Conservation (phyloP, 2,888 invertebrate genomes). For the Pandemis corylana region DNA sequence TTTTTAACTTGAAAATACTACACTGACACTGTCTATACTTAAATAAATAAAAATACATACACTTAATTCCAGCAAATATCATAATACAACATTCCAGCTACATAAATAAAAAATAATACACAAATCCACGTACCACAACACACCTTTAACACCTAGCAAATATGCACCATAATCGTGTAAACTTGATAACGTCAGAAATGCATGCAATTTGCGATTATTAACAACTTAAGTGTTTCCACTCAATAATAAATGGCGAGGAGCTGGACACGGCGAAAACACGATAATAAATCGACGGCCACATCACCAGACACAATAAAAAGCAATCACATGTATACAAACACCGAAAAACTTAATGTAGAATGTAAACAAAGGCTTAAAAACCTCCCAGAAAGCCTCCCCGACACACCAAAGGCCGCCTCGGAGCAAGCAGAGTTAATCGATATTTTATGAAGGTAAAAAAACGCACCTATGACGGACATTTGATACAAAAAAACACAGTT, state of each 20-base stretch:
- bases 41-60: too few species aligned
- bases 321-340: conserved; percentile 30
- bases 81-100: not conserved
- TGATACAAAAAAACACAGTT: conserved; percentile 64
- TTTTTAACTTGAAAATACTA: too few species aligned
- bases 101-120: not conserved
- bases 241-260: conserved; percentile 12
- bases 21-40: too few species aligned
- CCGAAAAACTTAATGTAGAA: conserved; percentile 27
- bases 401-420: conserved; percentile 45
- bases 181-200: not conserved
- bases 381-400: conserved; percentile 45
- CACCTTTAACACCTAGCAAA: conserved; percentile 9
- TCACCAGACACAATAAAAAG: conserved; percentile 23
- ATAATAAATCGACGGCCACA: conserved; percentile 17
- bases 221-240: conserved; percentile 21
- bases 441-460: conserved; percentile 63
- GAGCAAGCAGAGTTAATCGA: conserved; percentile 61
- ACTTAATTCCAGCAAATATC: too few species aligned
- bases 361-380: conserved; percentile 39
- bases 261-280: conserved; percentile 5
- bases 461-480: conserved; percentile 59
- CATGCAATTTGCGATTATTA: conserved; percentile 8
- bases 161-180: conserved; percentile 25
- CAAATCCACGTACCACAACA: not conserved